Conservation (phyloP, 2,797 vertebrate genomes). For the Leptoclinus maculatus region DNA sequence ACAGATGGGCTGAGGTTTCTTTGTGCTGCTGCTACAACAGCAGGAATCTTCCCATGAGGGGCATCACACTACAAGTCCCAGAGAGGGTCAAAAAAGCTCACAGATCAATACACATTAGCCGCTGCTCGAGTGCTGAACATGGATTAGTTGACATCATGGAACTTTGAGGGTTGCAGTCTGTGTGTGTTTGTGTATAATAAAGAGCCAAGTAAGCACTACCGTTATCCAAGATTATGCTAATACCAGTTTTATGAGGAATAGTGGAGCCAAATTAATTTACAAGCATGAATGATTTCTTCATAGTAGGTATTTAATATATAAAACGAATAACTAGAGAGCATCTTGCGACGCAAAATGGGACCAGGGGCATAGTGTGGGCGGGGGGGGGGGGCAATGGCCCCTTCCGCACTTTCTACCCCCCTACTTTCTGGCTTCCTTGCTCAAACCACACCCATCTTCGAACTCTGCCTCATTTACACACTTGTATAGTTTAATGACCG, state of each 20-base stretch:
- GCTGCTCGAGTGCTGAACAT: conserved; percentile 55
- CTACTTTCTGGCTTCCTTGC: background rate
- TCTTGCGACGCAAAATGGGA: background rate
- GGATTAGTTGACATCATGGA: conserved; percentile 66
- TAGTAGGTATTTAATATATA: conserved; percentile 4
- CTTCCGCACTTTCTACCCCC: too few species aligned
- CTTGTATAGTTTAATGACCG: background rate
- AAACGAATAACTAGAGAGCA: background rate
- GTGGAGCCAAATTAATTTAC: conserved; percentile 22
- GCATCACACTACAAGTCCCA: conserved; percentile 64
- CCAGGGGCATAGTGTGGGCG: too few species aligned
- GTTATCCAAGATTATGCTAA: conserved; percentile 30
- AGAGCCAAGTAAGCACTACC: conserved; percentile 36
- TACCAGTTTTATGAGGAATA: conserved; percentile 18
- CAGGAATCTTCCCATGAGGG: conserved; percentile 63
- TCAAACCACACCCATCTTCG: background rate
- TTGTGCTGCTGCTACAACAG: conserved; percentile 50
- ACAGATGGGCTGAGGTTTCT: conserved; percentile 66
- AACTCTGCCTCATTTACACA: background rate
- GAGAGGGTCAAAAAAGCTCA: conserved; percentile 58
- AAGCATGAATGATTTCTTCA: conserved; percentile 18
- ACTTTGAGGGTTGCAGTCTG: conserved; percentile 31
- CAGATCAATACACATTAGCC: conserved; percentile 81
- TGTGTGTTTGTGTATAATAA: conserved; percentile 3
- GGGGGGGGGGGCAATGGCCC: too few species aligned